Conservation (phyloP, 2,888 invertebrate species). For the Volucella inanis region DNA sequence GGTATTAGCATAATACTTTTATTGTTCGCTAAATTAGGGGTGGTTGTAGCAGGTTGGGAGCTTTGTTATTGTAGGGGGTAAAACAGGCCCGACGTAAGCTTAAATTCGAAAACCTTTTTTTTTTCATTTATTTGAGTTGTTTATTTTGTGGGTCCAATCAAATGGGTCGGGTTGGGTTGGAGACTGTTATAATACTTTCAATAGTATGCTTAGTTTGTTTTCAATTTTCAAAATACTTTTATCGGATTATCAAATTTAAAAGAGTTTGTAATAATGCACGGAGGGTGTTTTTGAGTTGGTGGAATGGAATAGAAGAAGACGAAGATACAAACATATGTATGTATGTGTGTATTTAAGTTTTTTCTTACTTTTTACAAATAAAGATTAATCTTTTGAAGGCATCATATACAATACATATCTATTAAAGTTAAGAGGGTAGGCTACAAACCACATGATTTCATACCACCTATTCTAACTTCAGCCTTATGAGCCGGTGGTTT, state of each 20-base stretch:
- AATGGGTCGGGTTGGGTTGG: constrained; percentile 14
- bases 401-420: too few relatives aligned
- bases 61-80: constrained; percentile 49
- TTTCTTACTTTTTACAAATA: too few relatives aligned
- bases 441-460: too few relatives aligned
- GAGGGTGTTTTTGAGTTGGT: background rate
- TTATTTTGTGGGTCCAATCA: background rate
- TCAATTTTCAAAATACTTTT: constrained; percentile 58
- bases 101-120: constrained; percentile 55
- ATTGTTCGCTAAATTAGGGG: constrained; percentile 61
- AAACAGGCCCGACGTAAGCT: constrained; percentile 38
- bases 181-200: constrained; percentile 17
- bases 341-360: too few relatives aligned
- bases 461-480: too few relatives aligned
- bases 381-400: too few relatives aligned
- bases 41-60: constrained; percentile 27
- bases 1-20: constrained; percentile 74
- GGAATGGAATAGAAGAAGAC: background rate
- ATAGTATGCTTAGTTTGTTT: constrained; percentile 62
- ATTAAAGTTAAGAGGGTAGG: too few relatives aligned
- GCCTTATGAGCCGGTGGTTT: too few relatives aligned
- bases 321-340: too few relatives aligned
- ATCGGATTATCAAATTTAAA: constrained; percentile 58
- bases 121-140: background rate
- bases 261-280: background rate